A percentile compares a stretch with the other conserved stretches of the same genome.
Conservation (phyloP, 1,140 invertebrate species). For the Plectus sambesii region DNA sequence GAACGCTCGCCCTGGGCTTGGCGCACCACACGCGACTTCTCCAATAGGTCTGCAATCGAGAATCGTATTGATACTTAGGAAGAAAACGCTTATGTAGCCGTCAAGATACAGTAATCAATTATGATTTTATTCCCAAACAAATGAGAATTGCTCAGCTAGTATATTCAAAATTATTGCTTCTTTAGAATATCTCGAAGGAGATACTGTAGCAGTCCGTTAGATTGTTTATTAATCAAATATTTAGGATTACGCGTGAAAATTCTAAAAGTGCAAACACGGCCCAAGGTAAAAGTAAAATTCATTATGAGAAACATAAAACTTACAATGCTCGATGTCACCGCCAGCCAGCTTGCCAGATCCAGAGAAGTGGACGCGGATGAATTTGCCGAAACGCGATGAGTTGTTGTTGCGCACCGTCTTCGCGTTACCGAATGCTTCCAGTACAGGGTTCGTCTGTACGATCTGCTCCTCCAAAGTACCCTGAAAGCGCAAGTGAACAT, state of each 20-base stretch:
- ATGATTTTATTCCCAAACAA: constrained; percentile 8
- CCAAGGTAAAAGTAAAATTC: too few relatives aligned
- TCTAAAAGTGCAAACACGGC: neutral
- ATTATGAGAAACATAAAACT: too few relatives aligned
- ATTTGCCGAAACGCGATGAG: constrained; percentile 59
- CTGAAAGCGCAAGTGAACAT: constrained; percentile 3
- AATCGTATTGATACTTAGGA: neutral
- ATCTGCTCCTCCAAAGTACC: constrained; percentile 74
- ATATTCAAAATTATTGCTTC: neutral
- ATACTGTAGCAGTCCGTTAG: too few relatives aligned
- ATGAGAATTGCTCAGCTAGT: neutral
- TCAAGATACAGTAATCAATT: neutral
- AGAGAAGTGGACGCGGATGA: constrained; percentile 99
- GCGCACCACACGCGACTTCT: constrained; percentile 99
- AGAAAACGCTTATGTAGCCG: too few relatives aligned
- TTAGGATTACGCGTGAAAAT: neutral
- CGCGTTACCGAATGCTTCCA: constrained; percentile 98
- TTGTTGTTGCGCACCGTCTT: constrained; percentile 95
- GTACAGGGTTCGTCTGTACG: constrained; percentile 94
- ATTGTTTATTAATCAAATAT: constrained; percentile 10
- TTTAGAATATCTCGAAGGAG: too few relatives aligned
- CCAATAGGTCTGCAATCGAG: constrained; percentile 70
- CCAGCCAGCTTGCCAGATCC: constrained; percentile 96
- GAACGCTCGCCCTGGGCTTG: constrained; percentile 94
- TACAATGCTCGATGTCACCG: constrained; percentile 99